Percentiles rank a stretch among this genome's conserved stretches.
Conservation (phyloP, 1,140 invertebrate genomes). For the Calephelis nemesis region DNA sequence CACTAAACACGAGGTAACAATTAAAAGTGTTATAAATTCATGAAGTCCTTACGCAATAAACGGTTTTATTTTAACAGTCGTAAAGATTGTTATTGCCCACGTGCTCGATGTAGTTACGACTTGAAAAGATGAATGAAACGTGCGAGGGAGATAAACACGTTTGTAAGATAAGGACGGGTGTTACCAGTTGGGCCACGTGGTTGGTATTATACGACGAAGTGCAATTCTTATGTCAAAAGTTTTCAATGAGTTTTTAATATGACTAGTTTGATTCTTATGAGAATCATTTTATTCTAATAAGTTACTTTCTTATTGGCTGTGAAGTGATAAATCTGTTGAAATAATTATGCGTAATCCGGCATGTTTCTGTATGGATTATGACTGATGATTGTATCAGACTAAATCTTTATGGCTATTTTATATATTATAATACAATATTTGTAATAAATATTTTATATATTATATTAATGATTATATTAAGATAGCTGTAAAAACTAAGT, state of each 20-base stretch:
- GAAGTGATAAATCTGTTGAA: too few species aligned
- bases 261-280: slow-evolving; percentile 12
- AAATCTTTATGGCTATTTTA: too few species aligned
- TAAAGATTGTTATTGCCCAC: slow-evolving; percentile 74
- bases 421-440: too few species aligned
- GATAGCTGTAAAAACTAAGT: too few species aligned
- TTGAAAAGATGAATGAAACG: slow-evolving; percentile 66
- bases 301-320: too few species aligned
- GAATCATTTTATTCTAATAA: background rate
- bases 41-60: slow-evolving; percentile 71
- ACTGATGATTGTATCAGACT: too few species aligned
- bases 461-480: too few species aligned
- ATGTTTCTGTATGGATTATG: too few species aligned
- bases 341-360: too few species aligned
- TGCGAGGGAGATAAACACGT: slow-evolving; percentile 44
- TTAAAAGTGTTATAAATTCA: slow-evolving; percentile 72
- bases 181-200: slow-evolving; percentile 69
- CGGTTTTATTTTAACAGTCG: slow-evolving; percentile 65
- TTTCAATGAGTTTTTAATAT: slow-evolving; percentile 9
- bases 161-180: slow-evolving; percentile 45
- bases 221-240: slow-evolving; percentile 47
- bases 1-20: slow-evolving; percentile 66
- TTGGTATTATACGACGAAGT: slow-evolving; percentile 55
- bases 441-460: too few species aligned
- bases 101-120: slow-evolving; percentile 67